Conservation (phyloP, 2,113 vertebrate species). For the Centropus bengalensis region DNA sequence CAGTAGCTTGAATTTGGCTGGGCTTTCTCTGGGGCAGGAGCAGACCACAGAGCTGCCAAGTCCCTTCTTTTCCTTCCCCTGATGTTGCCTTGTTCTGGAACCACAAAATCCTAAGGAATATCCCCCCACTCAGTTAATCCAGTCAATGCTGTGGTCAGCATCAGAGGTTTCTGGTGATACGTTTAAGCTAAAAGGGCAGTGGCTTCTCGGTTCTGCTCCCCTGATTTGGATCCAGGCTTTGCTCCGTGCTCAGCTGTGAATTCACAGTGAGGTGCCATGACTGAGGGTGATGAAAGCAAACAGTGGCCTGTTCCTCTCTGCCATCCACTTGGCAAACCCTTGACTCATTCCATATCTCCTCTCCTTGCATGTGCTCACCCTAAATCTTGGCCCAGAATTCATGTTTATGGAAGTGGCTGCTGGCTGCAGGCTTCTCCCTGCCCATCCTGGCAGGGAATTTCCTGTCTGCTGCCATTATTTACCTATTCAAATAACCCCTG, state of each 20-base stretch:
- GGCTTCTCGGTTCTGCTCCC: fast-evolving
- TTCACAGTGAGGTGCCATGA: fast-evolving
- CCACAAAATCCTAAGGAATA: not conserved
- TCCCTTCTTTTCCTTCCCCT: not conserved
- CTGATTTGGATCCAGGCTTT: not conserved
- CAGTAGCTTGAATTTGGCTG: not conserved
- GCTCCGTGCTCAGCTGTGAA: not conserved
- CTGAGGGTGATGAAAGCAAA: not conserved
- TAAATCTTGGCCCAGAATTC: not conserved
- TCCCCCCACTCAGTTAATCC: not conserved
- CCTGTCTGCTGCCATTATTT: not conserved
- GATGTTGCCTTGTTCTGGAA: not conserved
- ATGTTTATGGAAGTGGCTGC: not conserved
- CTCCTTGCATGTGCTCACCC: not conserved
- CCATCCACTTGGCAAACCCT: not conserved
- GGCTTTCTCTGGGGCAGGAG: not conserved
- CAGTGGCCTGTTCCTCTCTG: fast-evolving
- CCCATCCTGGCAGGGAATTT: not conserved
- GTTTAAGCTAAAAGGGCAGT: not conserved
- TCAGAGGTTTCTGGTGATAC: not conserved
- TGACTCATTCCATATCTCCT: fast-evolving
- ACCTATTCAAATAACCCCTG: not conserved
- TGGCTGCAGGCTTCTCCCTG: not conserved
- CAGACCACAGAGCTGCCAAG: not conserved
- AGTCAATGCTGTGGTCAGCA: fast-evolving